Evolutionary conservation across 1,140 invertebrate genomes (phyloP), one percentile per base, ranked within the genome.

Genomic region (Brachionus rotundiformis): DNA sequence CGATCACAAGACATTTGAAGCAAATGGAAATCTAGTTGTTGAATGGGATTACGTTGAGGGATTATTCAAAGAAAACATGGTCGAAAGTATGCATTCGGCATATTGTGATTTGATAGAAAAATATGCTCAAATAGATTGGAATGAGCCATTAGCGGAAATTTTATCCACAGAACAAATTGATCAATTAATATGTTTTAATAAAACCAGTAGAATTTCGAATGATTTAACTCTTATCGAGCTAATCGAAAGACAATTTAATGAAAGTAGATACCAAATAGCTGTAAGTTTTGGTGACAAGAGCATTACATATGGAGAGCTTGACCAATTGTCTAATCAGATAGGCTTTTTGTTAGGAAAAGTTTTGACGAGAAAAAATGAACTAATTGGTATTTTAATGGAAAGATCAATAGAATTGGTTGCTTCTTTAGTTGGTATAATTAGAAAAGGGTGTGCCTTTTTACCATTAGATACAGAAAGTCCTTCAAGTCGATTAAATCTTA

Each of bases 21-120:
- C 19, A 8, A 25, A 63, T 3, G 61, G 61, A 4, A 25, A 63
- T 27, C 10, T 63, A 63, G 61, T 63, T 63, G 61, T 63, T 29
- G 61, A 63, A 63, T 63, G 61, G 61, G 61, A 63, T 31, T 63
- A 63, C 27, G 61, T 63, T 13, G 61, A 63, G 1, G 61, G 25
- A 27, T 29, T 63, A 13, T 63, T 63, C 13, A 6, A 25, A 63
- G 8, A 25, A 63, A 8, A 63, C 1, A 63, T 63, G 61, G 10
- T 63, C 27, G 61, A 63, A 63, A 63, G 2, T 4, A 63, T 63
- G 61, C 61, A 63, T 3, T 29, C 19, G 11, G 61, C 19, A 10
- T 63, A 63, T 63, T 63, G 61, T 63, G 27, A 25, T 27, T 13
- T 63, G 27, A 27, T 63, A 1, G 25, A 25, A 63, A 29, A 63